Evolutionary conservation across 2,113 vertebrate species (phyloP), one percentile per base, ranked within the genome.

Genomic region (Seriola rivoliana): DNA sequence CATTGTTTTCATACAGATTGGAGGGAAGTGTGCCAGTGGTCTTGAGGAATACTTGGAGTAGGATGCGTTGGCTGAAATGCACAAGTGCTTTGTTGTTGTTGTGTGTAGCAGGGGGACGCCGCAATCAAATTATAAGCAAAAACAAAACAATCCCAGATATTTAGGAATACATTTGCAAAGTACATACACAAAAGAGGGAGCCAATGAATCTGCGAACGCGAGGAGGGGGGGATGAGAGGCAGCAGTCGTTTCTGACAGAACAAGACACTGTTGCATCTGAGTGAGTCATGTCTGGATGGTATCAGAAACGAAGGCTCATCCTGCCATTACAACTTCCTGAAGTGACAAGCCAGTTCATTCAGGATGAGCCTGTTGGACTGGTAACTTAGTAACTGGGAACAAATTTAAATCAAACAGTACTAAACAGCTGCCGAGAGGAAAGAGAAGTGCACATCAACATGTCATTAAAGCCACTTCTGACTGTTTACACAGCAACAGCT

Each of bases 1-100:
- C 71, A 74, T 76, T 83, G 69, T 75, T 81, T 78, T 83, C 57
- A 57, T 67, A 78, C 64, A 87, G 59, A 88, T 23, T 66, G 72
- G 52, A 17, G 16, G 68, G 52, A 74, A 42, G 52, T 42, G 38
- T 36, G 73, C 68, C 77, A 70, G 72, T 23, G 66, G 70, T 78
- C 73, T 78, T 55, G 72, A 80, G 63, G 25, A 80, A 65, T 48
- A 52, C 23, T 1, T 74, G 54, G 54, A 75, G 60, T 23, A n/a
- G 48, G 57, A 84, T 1, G 38, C 9, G 0, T 29, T 29, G 75
- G 23, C 19, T 69, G 62, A 73, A 80, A 82, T 42, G 54, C 16
- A 13, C n/a, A 54, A 83, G 68, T 71, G 69, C 54, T 83, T 72
- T 85, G 80, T 85, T 75, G 62, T 54, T 54, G 42, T 2, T 73